Base-by-base conservation (phyloP, 2,797 vertebrate species). In the Ctenosaura bakeri region DNA sequence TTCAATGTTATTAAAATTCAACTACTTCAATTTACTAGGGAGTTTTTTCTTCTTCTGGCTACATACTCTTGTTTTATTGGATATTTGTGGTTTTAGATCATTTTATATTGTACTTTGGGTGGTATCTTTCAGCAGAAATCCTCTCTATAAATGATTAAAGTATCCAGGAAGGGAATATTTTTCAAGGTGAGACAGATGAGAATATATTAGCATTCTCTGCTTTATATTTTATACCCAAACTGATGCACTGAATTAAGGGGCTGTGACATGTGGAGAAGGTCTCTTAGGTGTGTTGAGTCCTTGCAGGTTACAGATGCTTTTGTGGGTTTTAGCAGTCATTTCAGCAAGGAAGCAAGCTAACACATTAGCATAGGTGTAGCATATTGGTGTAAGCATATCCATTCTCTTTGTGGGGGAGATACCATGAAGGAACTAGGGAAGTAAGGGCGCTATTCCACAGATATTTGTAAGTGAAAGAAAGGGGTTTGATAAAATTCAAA, bases 141-240 rank as follows among this genome's bases (percentile, higher is more conserved):
- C 14, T 20, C 59, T 76, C 83, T 42, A 74, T 84, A 52, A 54
- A 38, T 69, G 80, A 87, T 62, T 86, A 50, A 74, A 81, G 69
- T 73, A 90, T 82, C 86, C 42, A 76, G 77, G 69, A 80, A 86
- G 24, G 20, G 3, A 69, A 76, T 93, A 64, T 86, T 16, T 66
- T 69, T 42, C 46, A 64, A 64, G 13, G n/a, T 0, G 0, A 2
- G 56, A 59, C 52, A 64, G 83, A 66, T 74, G 1, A 0, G 0
- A 12, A 52, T 46, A 90, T 59, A 16, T 86, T 79, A 80, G 6
- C 16, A 4, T 10, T 1, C 5, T 0, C 0, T 0, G 32, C 54
- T 91, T 79, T 86, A 10, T 46, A 2, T 66, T 50, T 66, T 85
- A 71, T 10, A 6, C 14, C 16, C 1, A 12, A 22, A 52, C 16